Evolutionary conservation across 2,797 vertebrate genomes (phyloP), one percentile per base, ranked within the genome.

Genomic region (Macropus fuliginosus): DNA sequence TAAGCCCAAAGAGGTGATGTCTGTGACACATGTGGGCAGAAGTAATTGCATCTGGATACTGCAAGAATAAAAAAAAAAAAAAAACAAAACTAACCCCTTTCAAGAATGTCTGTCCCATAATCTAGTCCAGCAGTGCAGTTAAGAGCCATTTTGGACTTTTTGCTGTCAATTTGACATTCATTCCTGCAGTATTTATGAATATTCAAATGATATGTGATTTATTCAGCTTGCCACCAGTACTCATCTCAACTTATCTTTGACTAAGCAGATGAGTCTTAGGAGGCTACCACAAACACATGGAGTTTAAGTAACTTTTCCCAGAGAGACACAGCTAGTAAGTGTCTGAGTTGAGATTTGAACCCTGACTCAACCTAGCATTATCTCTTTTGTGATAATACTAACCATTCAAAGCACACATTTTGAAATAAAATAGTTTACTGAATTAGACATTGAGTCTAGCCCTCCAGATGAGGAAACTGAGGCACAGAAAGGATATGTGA

Each of bases 61-160:
- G 2, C 8, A 81, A 50, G 9, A 52, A 52, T 6, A 52, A 52
- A 52, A 52, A 52, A 6, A 9, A 52, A 27, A 92, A 90, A 52
- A 52, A 6, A 9, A 52, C 21, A 92, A 90, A 91, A 92, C 5
- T 55, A 21, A 14, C 54, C 56, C 91, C 9, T 93, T 95, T 93
- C 10, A 90, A 29, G 81, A 46, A 57, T 54, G 27, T 93, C 28
- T 94, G n/a, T 40, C 34, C 50, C n/a, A 66, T 18, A 56, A 24
- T 13, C 21, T 11, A 55, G 4, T 91, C 2, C 93, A 74, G 31
- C 4, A 57, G 54, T 0, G 62, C 14, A 4, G 6, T 40, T 40
- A 54, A 95, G 21, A 6, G 93, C 1, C 4, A 56, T 95, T 54
- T 55, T 31, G 91, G 93, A 92, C 94, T 57, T 54, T 91, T 92